phyloP scores from a whole-genome alignment of 2,888 invertebrate genomes.

The Rugalucina vietnamica region DNA sequence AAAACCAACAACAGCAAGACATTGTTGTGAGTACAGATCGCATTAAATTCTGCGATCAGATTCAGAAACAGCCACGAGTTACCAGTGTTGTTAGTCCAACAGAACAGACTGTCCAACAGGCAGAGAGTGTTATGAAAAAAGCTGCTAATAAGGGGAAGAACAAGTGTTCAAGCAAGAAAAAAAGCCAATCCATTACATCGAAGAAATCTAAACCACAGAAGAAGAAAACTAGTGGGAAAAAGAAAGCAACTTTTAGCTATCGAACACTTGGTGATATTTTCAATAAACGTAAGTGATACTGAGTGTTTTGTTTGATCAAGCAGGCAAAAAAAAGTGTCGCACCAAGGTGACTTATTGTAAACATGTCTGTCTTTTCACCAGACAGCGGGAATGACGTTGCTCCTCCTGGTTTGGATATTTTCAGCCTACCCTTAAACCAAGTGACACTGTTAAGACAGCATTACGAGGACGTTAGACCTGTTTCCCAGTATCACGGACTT shows the following conservation, averaged over 20 bases:
- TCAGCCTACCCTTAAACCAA: not conserved
- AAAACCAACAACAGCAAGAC: not conserved
- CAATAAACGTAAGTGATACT: not conserved
- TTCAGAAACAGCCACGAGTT: not conserved
- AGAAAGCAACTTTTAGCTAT: not conserved
- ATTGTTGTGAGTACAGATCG: not conserved
- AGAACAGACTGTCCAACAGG: conserved; percentile 2
- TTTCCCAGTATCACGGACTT: conserved; percentile 1
- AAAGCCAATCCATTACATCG: not conserved
- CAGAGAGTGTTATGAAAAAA: conserved; percentile 10
- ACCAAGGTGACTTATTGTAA: not conserved
- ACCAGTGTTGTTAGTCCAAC: not conserved
- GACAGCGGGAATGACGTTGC: conserved; percentile 15
- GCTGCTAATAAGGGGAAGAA: not conserved
- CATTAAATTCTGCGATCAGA: not conserved
- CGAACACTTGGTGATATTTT: conserved; percentile 7
- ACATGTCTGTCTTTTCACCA: conserved; percentile 15
- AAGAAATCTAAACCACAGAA: not conserved
- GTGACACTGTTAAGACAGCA: conserved; percentile 4
- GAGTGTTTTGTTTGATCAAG: no score
- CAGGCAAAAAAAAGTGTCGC: no score
- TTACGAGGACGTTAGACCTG: conserved; percentile 7
- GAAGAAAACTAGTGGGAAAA: not conserved
- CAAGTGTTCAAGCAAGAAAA: not conserved
- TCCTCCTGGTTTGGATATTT: not conserved